A percentile compares a stretch with the other conserved stretches of the same genome.
Conservation (phyloP, 2,113 vertebrate species). For the Bufo bufo region DNA sequence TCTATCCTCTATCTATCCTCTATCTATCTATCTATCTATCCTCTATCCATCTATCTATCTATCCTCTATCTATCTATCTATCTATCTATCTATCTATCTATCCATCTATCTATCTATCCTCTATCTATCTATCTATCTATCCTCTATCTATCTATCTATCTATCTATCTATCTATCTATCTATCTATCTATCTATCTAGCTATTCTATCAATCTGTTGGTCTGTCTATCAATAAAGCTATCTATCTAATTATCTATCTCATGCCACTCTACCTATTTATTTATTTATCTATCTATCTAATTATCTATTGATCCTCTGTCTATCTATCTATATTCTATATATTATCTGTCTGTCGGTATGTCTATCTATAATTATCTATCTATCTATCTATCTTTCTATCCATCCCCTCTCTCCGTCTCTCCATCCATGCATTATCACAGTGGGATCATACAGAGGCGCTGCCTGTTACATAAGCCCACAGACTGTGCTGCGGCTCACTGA, state of each 20-base stretch:
- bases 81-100: background rate
- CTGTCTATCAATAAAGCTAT: background rate
- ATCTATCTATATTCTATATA: background rate
- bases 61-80: background rate
- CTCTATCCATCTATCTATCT: no score
- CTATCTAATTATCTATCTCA: background rate
- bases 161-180: no score
- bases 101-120: no score
- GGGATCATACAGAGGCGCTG: background rate
- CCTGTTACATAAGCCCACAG: slow-evolving; percentile 14
- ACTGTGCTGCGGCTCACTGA: slow-evolving; percentile 9
- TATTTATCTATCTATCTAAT: background rate
- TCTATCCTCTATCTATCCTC: background rate
- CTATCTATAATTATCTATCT: background rate
- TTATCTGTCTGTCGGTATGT: background rate
- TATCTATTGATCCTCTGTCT: background rate
- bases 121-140: background rate
- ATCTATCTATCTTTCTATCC: background rate
- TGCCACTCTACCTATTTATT: background rate
- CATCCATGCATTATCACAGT: background rate
- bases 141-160: no score
- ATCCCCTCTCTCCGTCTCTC: no score
- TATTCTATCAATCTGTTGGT: background rate
- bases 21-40: no score
- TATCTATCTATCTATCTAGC: background rate